Base-by-base conservation (phyloP, 2,888 invertebrate species). In the Danaus chrysippus region DNA sequence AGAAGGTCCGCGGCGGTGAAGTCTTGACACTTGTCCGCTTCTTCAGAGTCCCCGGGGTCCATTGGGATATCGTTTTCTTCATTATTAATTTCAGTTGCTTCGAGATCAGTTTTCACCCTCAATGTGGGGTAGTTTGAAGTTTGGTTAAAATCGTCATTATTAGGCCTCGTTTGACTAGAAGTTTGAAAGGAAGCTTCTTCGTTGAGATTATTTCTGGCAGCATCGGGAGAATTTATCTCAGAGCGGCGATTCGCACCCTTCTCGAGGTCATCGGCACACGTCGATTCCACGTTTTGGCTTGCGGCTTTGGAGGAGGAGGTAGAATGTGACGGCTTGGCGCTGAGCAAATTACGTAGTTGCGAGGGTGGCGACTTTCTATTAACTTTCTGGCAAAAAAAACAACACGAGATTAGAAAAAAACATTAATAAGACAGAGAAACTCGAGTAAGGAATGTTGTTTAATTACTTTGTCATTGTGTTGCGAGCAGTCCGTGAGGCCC, bases 401-500 rank as follows among this genome's bases (percentile, higher is more conserved):
- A 46, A 10, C 53, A 13, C 34, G 13, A 11, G 11, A 17, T 54
- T 19, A 6, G n/a, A n/a, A 49, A 15, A 11, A 43, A 19, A 54
- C 44, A 82, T 34, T 34, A 34, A 34, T 5, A 15, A 15, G 13
- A 1, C 46, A 46, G n/a, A 34, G 23, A 34, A 34, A 34, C 3
- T 34, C 3, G 6, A 34, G 23, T 34, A 6, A 34, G 23, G 23
- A 34, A 34, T 34, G 23, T 5, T 34, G 23, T 34, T 34, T 8
- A 5, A 34, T 34, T 83, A 85, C 91, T 86, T 87, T 92, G 80
- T 87, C 91, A 83, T 86, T 92, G 89, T 84, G 91, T 80, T 91
- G 90, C 68, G 92, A 92, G 74, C 93, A 93, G 81, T 95, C 95
- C 52, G 95, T 95, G 79, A 95, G 92, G 69, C 95, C 95, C 75